Conservation (phyloP, 2,113 vertebrate species). For the Prionailurus bengalensis region DNA sequence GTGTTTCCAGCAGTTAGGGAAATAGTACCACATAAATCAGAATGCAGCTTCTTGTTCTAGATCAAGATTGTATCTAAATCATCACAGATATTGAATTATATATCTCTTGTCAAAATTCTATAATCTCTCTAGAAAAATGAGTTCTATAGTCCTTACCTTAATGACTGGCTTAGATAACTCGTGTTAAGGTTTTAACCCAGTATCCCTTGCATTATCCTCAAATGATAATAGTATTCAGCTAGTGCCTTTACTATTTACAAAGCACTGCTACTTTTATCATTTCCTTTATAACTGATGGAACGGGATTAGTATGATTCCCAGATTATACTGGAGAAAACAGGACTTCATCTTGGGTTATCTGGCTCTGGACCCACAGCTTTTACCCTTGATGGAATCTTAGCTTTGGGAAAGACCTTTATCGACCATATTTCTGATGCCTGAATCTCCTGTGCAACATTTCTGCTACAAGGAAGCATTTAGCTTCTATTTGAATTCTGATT, state of each 20-base stretch:
- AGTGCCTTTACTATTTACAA: not conserved
- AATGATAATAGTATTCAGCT: not conserved
- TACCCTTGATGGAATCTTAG: not conserved
- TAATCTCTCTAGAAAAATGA: not conserved
- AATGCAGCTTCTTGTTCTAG: slow-evolving; percentile 15
- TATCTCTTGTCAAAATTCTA: slow-evolving; percentile 28
- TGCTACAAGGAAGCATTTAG: slow-evolving; percentile 46
- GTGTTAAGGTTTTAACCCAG: not conserved
- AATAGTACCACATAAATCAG: not conserved
- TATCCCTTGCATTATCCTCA: slow-evolving; percentile 6
- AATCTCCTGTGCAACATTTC: not conserved
- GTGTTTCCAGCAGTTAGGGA: not conserved
- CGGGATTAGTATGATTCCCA: not conserved
- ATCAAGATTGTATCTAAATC: not conserved
- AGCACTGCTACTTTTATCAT: not conserved
- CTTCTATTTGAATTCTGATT: slow-evolving; percentile 44
- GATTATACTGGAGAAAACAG: not conserved
- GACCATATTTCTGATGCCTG: not conserved
- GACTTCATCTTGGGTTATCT: slow-evolving; percentile 20
- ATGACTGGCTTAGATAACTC: not conserved
- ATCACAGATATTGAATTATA: not conserved
- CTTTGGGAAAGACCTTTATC: slow-evolving; percentile 16
- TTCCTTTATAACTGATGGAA: not conserved
- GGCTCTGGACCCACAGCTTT: not conserved
- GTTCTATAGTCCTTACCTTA: slow-evolving; percentile 20